Conservation (phyloP, 2,113 vertebrate species). For the Ginglymostoma cirratum region DNA sequence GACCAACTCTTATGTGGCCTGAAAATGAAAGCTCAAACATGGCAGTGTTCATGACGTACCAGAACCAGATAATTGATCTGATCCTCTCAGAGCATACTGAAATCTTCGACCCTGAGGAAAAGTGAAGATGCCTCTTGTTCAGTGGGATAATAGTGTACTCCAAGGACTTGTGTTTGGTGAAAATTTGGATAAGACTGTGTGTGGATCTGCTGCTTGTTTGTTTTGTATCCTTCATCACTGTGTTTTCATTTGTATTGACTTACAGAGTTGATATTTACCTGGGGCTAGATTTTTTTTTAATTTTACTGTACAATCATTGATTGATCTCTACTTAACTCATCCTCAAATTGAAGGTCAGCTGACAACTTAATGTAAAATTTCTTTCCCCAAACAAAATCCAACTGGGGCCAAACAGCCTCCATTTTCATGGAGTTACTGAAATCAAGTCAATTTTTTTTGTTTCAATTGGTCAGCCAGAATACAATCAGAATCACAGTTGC, state of each 20-base stretch:
- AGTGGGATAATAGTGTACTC: neutral
- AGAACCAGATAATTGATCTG: conserved; percentile 89
- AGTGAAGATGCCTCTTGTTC: neutral
- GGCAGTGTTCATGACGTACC: conserved; percentile 88
- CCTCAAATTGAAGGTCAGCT: neutral
- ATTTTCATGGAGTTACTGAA: neutral
- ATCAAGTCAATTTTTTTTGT: neutral
- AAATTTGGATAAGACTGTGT: neutral
- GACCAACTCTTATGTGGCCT: conserved; percentile 85
- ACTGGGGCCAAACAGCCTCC: neutral
- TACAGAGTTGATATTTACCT: neutral
- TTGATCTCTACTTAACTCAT: neutral
- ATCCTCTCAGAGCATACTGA: conserved; percentile 71
- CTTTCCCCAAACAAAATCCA: neutral
- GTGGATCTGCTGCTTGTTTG: neutral
- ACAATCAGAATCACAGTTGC: neutral
- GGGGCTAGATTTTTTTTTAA: neutral
- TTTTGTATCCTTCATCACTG: neutral
- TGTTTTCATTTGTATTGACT: neutral
- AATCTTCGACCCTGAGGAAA: conserved; percentile 64
- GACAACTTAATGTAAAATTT: no score
- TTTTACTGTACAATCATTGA: neutral
- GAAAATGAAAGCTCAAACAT: conserved; percentile 79
- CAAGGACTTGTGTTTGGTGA: neutral
- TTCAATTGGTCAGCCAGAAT: neutral